A percentile compares a stretch with the other conserved stretches of the same genome.
These are phyloP conservation scores for Montipora sp. DNA, from an alignment of 64 coral and sea anemone species.

Conservation along the genomic window DNA sequence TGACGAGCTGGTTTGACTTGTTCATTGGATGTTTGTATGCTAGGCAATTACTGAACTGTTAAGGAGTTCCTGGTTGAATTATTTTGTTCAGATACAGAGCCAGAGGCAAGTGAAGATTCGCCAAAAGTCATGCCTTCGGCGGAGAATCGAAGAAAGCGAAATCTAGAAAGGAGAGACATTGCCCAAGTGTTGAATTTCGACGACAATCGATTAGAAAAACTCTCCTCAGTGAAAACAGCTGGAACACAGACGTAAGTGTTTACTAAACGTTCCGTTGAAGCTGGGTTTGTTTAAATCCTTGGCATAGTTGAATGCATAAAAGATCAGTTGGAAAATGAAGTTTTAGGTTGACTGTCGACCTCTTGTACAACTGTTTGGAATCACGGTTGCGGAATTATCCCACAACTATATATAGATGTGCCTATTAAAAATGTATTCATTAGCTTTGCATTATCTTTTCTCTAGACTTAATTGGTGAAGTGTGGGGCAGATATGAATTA, in stretches of 20 bases:
- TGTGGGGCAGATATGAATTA: no score
- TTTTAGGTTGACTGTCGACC: no score
- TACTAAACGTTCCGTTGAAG: no score
- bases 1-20: neutral
- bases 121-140: constrained; percentile 70
- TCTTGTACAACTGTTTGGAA: no score
- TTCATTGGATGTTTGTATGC: neutral
- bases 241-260: constrained; percentile 87
- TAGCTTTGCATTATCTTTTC: no score
- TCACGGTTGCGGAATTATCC: no score
- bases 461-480: no score
- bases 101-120: constrained; percentile 64
- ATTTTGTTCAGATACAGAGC: constrained; percentile 38
- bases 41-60: neutral
- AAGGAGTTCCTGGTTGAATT: neutral
- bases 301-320: neutral
- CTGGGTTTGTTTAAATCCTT: neutral
- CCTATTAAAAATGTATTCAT: no score
- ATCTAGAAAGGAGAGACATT: constrained; percentile 80
- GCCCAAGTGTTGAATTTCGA: constrained; percentile 79
- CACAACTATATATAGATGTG: no score
- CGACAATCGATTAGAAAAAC: constrained; percentile 67
- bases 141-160: constrained; percentile 88
- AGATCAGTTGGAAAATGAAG: no score
- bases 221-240: constrained; percentile 84